Evolutionary conservation across 2,113 vertebrate species (phyloP), one percentile per base, ranked within the genome.

Genomic region (Isurus oxyrinchus): DNA sequence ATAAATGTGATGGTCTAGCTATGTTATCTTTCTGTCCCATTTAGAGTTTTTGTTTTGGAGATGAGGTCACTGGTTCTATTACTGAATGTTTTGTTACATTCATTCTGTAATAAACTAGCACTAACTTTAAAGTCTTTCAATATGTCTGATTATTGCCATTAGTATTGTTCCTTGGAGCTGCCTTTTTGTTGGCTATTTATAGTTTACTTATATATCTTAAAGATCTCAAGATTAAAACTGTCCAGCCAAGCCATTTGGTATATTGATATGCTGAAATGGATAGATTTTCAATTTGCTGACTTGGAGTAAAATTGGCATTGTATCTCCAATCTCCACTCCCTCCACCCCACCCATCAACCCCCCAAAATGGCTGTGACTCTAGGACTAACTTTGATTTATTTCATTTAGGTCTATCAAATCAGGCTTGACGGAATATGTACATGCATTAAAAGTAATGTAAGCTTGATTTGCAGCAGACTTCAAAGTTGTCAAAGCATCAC

Each of bases 61-160:
- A 23, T 23, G 63, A 66, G 27, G 59, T 57, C 25, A 90, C 13
- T 90, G 49, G 44, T 25, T 55, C 49, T 53, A 86, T 23, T 40
- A 16, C 55, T 94, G n/a, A 94, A 66, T 40, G 53, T 96, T 96
- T 96, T 96, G 35, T 76, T 96, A 72, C 72, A 95, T 94, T 87
- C 86, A 53, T 35, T 95, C 66, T 96, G 76, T 95, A 96, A 87
- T 96, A 96, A 97, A 95, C 96, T 96, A 79, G 96, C 97, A 97
- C 96, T 97, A 90, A 90, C 5, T 59, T 90, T 19, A 94, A 67
- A n/a, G 40, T 49, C 16, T 40, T 94, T 44, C 63, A 66, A 11
- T 40, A 49, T 66, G 93, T 67, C 1, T 67, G 61, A 94, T 66
- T 21, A 44, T 94, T 25, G 66, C 59, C 7, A 2, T 61, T 40